phyloP scores from a whole-genome alignment of 30 jellyfish, hydroid and myxozoan genomes.

The Catostylus mosaicus region DNA sequence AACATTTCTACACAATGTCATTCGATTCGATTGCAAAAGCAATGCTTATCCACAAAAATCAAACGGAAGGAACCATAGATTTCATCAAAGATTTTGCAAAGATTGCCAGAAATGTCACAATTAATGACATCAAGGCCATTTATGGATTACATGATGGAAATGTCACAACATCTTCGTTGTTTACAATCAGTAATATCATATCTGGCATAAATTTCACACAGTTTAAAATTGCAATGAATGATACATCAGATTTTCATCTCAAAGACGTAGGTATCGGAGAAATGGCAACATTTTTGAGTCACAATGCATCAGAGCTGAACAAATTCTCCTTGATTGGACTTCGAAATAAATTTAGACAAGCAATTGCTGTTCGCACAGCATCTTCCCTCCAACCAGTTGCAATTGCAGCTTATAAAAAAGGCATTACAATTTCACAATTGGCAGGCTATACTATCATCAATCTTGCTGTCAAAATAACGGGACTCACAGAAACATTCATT shows the following conservation, averaged over 20 bases:
- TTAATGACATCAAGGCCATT: slow-evolving; percentile 9
- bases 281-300: neutral
- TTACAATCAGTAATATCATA: neutral
- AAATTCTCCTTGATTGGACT: neutral
- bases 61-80: slow-evolving; percentile 21
- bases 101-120: slow-evolving; percentile 1
- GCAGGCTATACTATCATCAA: neutral
- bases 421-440: slow-evolving; percentile 15
- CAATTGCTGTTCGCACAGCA: neutral
- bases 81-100: slow-evolving; percentile 27
- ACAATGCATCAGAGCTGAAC: slow-evolving; percentile 1
- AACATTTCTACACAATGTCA: slow-evolving; percentile 41
- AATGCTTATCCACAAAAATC: slow-evolving; percentile 18
- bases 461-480: slow-evolving; percentile 16
- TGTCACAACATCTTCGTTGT: neutral
- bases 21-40: slow-evolving; percentile 26
- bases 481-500: slow-evolving; percentile 8
- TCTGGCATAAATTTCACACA: slow-evolving; percentile 11
- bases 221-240: neutral
- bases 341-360: neutral
- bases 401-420: slow-evolving; percentile 22
- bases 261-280: neutral
- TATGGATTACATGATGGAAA: neutral
- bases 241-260: neutral
- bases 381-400: slow-evolving; percentile 26